Conservation (phyloP, 2,797 vertebrate genomes). For the Labroides dimidiatus region DNA sequence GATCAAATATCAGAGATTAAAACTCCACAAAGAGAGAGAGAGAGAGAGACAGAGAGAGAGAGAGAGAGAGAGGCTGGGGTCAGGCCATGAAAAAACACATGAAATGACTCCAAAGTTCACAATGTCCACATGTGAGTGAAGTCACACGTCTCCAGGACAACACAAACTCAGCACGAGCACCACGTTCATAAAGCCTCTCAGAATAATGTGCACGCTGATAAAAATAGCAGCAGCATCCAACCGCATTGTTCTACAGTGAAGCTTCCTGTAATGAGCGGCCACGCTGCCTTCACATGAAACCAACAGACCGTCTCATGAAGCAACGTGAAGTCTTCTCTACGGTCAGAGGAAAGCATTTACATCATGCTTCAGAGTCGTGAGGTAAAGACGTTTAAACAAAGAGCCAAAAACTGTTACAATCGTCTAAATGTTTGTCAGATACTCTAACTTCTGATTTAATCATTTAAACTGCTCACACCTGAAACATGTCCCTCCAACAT, state of each 20-base stretch:
- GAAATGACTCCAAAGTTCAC: background rate
- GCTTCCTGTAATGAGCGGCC: background rate
- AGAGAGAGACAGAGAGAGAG: background rate
- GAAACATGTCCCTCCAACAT: no score
- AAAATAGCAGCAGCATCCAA: background rate
- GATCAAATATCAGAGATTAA: conserved; percentile 37
- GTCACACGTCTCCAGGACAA: background rate
- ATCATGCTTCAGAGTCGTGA: no score
- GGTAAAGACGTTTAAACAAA: no score
- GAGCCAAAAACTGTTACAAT: no score
- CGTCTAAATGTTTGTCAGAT: no score
- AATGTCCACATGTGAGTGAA: background rate
- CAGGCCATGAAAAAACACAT: conserved; percentile 1
- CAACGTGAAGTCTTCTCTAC: background rate
- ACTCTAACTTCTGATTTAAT: no score
- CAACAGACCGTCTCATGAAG: background rate
- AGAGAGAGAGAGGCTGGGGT: background rate
- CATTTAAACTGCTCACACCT: no score
- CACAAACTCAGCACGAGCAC: background rate
- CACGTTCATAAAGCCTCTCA: background rate
- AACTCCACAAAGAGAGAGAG: background rate
- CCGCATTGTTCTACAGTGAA: background rate
- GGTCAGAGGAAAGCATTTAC: background rate
- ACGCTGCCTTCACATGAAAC: background rate
- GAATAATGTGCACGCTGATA: background rate